Conservation (phyloP, 2,888 invertebrate genomes). For the Miltochrista miniata region DNA sequence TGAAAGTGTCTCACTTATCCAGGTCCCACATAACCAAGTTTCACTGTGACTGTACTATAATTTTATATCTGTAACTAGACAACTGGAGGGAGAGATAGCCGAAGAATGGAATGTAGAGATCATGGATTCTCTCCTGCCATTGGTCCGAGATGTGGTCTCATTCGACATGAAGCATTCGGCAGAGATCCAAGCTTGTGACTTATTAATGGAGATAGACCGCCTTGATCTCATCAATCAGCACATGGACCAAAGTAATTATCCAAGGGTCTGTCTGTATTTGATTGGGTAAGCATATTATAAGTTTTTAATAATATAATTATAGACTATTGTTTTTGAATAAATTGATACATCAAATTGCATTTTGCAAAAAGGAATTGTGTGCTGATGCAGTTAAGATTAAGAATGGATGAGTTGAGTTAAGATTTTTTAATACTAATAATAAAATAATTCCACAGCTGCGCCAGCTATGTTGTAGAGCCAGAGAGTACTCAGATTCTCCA, state of each 20-base stretch:
- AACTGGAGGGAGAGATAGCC: conserved; percentile 94
- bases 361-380: too few relatives aligned
- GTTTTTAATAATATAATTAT: background rate
- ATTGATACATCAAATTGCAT: too few relatives aligned
- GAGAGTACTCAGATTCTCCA: conserved; percentile 94
- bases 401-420: background rate
- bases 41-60: too few relatives aligned
- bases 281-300: conserved; percentile 71
- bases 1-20: too few relatives aligned
- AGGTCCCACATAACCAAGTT: too few relatives aligned
- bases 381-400: background rate
- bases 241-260: conserved; percentile 95
- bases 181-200: conserved; percentile 99
- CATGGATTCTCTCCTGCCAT: conserved; percentile 85
- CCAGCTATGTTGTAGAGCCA: conserved; percentile 97
- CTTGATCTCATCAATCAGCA: conserved; percentile 93
- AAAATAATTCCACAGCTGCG: too few relatives aligned
- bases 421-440: too few relatives aligned
- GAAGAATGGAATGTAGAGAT: conserved; percentile 89
- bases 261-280: conserved; percentile 96
- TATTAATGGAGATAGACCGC: conserved; percentile 98
- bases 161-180: conserved; percentile 99
- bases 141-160: conserved; percentile 94
- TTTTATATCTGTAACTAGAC: conserved; percentile 78
- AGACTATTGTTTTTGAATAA: too few relatives aligned